Percentiles rank a stretch among this genome's conserved stretches.
Conservation (phyloP, 2,888 invertebrate species). For the Flexamia atlantica region DNA sequence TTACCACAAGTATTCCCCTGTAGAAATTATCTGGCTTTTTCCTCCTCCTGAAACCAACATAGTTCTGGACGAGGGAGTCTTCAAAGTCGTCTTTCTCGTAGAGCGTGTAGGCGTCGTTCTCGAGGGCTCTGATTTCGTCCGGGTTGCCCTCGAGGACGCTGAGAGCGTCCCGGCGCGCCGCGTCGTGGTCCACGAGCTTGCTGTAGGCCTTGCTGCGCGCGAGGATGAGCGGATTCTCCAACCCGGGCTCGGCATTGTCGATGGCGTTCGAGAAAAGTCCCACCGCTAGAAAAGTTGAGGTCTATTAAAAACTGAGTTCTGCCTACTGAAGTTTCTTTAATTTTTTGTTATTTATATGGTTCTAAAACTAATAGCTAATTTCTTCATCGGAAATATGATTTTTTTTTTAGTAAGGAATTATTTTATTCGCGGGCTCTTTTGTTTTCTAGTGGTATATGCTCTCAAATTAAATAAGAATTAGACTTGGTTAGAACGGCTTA, state of each 20-base stretch:
- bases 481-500: no score
- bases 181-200: slow-evolving; percentile 26
- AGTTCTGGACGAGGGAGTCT: slow-evolving; percentile 50
- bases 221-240: slow-evolving; percentile 27
- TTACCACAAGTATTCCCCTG: slow-evolving; percentile 57
- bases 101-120: slow-evolving; percentile 54
- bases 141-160: slow-evolving; percentile 16
- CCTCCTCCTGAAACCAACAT: slow-evolving; percentile 37
- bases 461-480: no score
- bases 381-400: no score
- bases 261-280: slow-evolving; percentile 37
- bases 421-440: no score
- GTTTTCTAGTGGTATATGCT: no score
- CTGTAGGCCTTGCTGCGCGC: slow-evolving; percentile 53
- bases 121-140: slow-evolving; percentile 42
- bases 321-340: no score
- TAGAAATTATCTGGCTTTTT: slow-evolving; percentile 56
- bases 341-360: no score
- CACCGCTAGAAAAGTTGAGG: slow-evolving; percentile 10
- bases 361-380: no score
- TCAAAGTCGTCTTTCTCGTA: slow-evolving; percentile 60
- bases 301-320: background rate
- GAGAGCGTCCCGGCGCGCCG: slow-evolving; percentile 44
- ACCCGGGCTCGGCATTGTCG: slow-evolving; percentile 33
- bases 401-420: no score